phyloP scores from a whole-genome alignment of 2,113 vertebrate genomes.

The crab-eating macaque (Macaca fascicularis) region T2T-MFA8v1.1 NC_088385.1:122848001-122848500 shows the following conservation, averaged over 20 bases:
- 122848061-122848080: not conserved
- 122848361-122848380: slow-evolving; percentile 56
- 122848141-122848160: slow-evolving; percentile 23
- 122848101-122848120: not conserved
- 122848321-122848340: slow-evolving; percentile 53
- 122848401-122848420: slow-evolving; percentile 53
- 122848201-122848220: not conserved
- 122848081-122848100: fast-evolving
- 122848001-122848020: too few relatives aligned
- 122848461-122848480: not conserved
- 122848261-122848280: slow-evolving; percentile 62
- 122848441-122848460: not conserved
- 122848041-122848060: not conserved
- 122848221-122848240: not conserved
- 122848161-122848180: not conserved
- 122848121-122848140: slow-evolving; percentile 6
- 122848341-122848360: slow-evolving; percentile 67
- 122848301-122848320: slow-evolving; percentile 49
- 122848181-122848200: slow-evolving; percentile 15
- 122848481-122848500: not conserved
- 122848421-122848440: not conserved
- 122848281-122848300: slow-evolving; percentile 33
- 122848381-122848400: slow-evolving; percentile 15
- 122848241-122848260: not conserved
- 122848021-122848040: too few relatives aligned